A percentile compares a stretch with the other conserved stretches of the same genome.
Evolutionary conservation across 2,797 vertebrate genomes (phyloP).

Genomic region (Melanitta fusca): DNA sequence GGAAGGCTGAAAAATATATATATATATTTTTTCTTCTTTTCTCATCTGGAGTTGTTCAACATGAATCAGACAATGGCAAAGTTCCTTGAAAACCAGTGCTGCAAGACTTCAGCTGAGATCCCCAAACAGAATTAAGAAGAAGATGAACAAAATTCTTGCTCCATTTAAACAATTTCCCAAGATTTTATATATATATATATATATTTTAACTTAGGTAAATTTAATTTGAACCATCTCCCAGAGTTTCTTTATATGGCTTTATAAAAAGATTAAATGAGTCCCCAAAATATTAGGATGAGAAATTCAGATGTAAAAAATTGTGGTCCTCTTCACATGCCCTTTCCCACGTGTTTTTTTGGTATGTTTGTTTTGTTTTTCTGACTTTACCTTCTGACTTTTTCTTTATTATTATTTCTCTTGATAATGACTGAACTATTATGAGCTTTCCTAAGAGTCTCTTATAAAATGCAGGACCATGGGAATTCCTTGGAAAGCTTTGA

Average conservation of each 20-base stretch:
- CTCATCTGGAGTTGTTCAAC: neutral
- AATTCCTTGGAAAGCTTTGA: neutral
- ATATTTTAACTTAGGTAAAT: neutral
- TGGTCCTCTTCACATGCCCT: no score
- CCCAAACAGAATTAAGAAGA: neutral
- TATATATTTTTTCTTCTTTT: neutral
- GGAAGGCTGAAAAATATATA: neutral
- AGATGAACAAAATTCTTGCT: neutral
- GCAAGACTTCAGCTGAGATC: neutral
- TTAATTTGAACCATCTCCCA: neutral
- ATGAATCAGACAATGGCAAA: neutral
- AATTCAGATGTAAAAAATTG: neutral
- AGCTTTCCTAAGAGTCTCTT: neutral
- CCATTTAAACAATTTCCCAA: fast-evolving
- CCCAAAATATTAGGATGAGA: neutral
- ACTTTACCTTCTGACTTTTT: neutral
- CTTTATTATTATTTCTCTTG: neutral
- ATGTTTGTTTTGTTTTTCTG: neutral
- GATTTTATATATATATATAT: neutral
- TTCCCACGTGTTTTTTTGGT: neutral
- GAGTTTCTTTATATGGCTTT: neutral
- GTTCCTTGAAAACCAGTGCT: neutral
- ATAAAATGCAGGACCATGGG: neutral
- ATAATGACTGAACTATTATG: neutral
- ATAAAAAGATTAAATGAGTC: neutral